Conservation (phyloP, 2,113 vertebrate species). For the Vireo altiloquus region DNA sequence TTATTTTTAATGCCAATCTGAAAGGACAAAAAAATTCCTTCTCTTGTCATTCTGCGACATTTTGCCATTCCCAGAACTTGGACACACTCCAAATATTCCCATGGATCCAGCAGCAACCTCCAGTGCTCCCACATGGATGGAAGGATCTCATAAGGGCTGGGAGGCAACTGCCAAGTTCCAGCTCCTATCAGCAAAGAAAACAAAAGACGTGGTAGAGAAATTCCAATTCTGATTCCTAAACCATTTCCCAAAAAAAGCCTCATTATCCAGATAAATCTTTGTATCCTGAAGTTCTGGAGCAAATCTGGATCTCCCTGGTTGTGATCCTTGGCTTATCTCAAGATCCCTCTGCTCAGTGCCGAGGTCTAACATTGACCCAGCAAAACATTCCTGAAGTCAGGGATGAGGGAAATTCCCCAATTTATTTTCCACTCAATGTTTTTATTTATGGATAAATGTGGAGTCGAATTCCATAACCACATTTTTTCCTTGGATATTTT, state of each 20-base stretch:
- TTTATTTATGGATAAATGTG: background rate
- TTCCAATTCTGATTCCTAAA: background rate
- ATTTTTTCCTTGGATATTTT: background rate
- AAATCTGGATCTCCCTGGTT: background rate
- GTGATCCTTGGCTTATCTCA: background rate
- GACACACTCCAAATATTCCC: background rate
- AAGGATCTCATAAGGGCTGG: background rate
- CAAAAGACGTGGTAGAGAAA: background rate
- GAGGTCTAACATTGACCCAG: rapidly evolving
- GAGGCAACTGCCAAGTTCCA: background rate
- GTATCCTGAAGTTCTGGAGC: background rate
- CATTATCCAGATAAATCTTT: background rate
- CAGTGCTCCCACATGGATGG: background rate
- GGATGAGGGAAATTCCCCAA: background rate
- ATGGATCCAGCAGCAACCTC: background rate
- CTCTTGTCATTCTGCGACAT: background rate
- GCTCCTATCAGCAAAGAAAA: background rate
- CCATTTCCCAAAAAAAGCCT: background rate
- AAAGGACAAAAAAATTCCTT: background rate
- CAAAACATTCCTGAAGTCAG: background rate
- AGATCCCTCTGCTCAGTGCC: background rate
- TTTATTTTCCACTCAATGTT: rapidly evolving
- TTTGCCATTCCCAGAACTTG: background rate
- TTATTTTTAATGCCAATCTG: constrained; percentile 39
- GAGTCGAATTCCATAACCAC: rapidly evolving